Base-by-base conservation (phyloP, 1,140 invertebrate genomes). In the Delia radicum region DNA sequence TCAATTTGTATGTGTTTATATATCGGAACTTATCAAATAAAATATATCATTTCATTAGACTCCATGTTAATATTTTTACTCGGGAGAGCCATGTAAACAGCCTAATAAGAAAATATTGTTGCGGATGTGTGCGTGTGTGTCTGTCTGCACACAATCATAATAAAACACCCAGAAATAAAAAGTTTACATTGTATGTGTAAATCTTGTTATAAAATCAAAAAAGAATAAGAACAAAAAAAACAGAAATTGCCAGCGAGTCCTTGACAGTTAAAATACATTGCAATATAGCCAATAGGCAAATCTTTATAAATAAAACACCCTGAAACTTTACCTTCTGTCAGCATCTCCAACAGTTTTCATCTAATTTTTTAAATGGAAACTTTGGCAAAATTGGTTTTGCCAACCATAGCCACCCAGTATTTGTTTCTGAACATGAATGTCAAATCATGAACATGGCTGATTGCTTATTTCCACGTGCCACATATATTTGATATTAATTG, bases 201-300 rank as follows among this genome's bases (percentile, higher is more conserved):
- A 42, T 42, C 37, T 42, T 42, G 37, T 5, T 10, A 7, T 55
- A 55, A 55, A 55, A 55, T 21, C 3, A 55, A 55, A 24, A 48
- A n/a, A 15, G 42, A 48, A n/a, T 15, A n/a, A 48, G 15, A 48
- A 48, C 12, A 18, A 55, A 55, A 55, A 55, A 7, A 55, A 18
- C 10, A 24, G 24, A 21, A 55, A 55, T 55, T 55, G 48, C 48
- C 18, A 55, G 24, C 18, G 48, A 15, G 48, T 55, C 48, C 48
- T 55, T 55, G 48, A 55, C 48, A 21, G 48, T 55, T 55, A 55
- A 55, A 55, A 55, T 55, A 55, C 48, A 55, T 55, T 55, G 48
- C 48, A 55, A 55, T 55, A 55, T 55, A n/a, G 21, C 48, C 48
- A 55, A 55, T 18, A 55, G 48, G 48, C 48, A 55, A 55, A 21